Base-by-base conservation (phyloP, 2,113 vertebrate species). In the Atlantisia rogersi region DNA sequence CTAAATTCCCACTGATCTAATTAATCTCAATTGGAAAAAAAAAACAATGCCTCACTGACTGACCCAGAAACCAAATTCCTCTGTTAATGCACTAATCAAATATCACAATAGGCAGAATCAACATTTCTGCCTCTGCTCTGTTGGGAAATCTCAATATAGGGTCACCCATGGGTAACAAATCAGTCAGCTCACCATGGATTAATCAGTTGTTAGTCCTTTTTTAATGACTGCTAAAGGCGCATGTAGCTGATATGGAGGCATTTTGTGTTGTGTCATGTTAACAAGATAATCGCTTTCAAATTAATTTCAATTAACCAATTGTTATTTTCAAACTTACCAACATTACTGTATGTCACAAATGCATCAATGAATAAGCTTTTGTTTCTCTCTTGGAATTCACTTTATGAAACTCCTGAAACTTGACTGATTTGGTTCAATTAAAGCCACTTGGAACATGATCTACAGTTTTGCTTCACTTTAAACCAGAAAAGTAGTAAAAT, bases 1-100 rank as follows among this genome's bases (percentile, higher is more conserved):
- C 35, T 81, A 2, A 89, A 92, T 92, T 94, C 58, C 50, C 86
- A 91, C 39, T 91, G 82, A 96, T 82, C 60, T 82, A 90, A 94
- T 90, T 93, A 81, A 83, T 93, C 82, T 92, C 86, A 68, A n/a
- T 8, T 94, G 91, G 88, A 87, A 78, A 73, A 94, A 93, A 44
- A 93, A 44, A 91, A 73, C 81, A 94, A 92, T 96, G 88, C 80
- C 58, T 75, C 88, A 52, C 56, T 90, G 68, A 28, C 82, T 88
- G 92, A 76, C 65, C 60, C 46, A 90, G 82, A 92, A 95, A 89
- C 69, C 65, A 95, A 87, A 96, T 94, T 94, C 94, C 74, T 92
- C 58, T 82, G 53, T 55, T 92, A 91, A 91, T 91, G 70, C 4
- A 44, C 83, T 79, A 70, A 73, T n/a, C 91, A 82, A 90, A 76